Conservation (phyloP, 2,888 invertebrate genomes). For the Parnassius glacialis region DNA sequence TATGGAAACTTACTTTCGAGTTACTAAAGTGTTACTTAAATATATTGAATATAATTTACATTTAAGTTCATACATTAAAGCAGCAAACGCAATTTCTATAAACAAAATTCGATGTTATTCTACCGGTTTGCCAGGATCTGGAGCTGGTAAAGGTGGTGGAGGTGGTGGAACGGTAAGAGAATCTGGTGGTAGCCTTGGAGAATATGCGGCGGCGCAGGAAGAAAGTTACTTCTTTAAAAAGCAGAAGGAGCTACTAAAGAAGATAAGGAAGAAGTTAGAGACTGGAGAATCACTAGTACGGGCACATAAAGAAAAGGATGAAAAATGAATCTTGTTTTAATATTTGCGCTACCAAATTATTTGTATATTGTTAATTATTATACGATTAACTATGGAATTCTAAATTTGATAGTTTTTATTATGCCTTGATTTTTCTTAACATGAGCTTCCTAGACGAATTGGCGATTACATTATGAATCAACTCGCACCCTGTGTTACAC, state of each 20-base stretch:
- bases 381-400: no score
- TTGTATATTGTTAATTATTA: no score
- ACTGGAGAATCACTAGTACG: slow-evolving; percentile 32
- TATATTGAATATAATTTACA: not conserved
- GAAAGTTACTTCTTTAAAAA: slow-evolving; percentile 62
- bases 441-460: no score
- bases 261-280: slow-evolving; percentile 49
- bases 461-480: no score
- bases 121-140: slow-evolving; percentile 47
- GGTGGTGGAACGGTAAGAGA: slow-evolving; percentile 54
- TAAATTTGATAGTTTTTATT: no score
- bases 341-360: not conserved
- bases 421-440: no score
- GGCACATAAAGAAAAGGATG: slow-evolving; percentile 29
- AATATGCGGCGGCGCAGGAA: slow-evolving; percentile 55
- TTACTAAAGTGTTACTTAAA: not conserved
- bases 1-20: slow-evolving; percentile 6
- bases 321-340: slow-evolving; percentile 19
- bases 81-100: not conserved
- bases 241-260: slow-evolving; percentile 49
- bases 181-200: slow-evolving; percentile 55
- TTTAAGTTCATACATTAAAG: not conserved
- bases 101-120: slow-evolving; percentile 5
- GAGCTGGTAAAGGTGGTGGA: slow-evolving; percentile 57
- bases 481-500: no score